Evolutionary conservation across 2,888 invertebrate species (phyloP).

Genomic region (Pyrochroa serraticornis): DNA sequence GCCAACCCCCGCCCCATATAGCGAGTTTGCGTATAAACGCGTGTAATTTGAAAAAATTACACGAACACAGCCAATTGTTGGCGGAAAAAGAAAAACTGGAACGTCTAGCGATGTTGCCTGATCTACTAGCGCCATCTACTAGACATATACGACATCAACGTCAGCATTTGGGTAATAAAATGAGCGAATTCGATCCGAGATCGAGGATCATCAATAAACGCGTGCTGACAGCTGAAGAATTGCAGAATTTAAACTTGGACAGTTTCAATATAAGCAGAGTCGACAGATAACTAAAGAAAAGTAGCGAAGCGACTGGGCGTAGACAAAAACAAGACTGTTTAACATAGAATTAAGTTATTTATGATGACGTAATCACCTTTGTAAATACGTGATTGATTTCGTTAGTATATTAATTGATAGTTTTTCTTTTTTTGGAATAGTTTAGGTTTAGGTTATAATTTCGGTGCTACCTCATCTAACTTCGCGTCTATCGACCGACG

Average conservation of each 20-base stretch:
- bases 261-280: constrained; percentile 35
- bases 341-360: neutral
- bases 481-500: no score
- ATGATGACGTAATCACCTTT: no score
- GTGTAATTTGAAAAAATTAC: constrained; percentile 46
- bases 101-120: constrained; percentile 42
- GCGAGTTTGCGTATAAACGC: constrained; percentile 41
- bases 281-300: constrained; percentile 38
- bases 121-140: constrained; percentile 24
- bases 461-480: no score
- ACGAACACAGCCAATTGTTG: constrained; percentile 42
- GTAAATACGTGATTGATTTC: no score
- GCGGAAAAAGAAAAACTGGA: constrained; percentile 45
- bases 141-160: constrained; percentile 52
- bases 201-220: constrained; percentile 42
- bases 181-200: constrained; percentile 39
- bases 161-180: constrained; percentile 36
- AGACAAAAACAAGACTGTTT: no score
- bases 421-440: no score
- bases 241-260: constrained; percentile 40
- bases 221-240: constrained; percentile 45
- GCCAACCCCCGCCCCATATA: constrained; percentile 30
- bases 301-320: neutral
- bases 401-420: no score
- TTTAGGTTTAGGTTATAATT: no score